Evolutionary conservation across 2,888 invertebrate genomes (phyloP), one percentile per base, ranked within the genome.

Genomic region (Xestia sexstrigata): DNA sequence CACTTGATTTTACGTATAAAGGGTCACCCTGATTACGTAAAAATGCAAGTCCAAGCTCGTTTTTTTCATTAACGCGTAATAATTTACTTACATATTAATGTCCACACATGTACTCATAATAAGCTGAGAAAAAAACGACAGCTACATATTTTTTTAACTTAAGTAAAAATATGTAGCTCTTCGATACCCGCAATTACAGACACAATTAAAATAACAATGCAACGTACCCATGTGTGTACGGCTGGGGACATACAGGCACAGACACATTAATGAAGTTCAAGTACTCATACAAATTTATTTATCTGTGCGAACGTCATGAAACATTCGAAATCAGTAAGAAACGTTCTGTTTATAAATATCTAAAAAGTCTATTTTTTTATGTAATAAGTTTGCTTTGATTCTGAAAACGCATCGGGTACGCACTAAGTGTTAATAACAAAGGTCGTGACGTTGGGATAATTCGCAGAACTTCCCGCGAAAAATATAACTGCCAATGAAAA

Each of bases 401-500:
- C 2, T 15, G 23, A 45, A 23, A 60, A 45, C 45, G 52, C 23
- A 20, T 49, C 20, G 20, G 49, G 49, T 49, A 30, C 13, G 26
- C 26, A 60, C 26, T 20, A 60, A 70, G 15, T 20, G 5, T 8
- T 60, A 26, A 20, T 42, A 39, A 23, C 35, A 52, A 42, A 52
- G 30, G 58, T 75, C 26, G 45, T 47, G 20, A 26, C 35, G 26
- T 55, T 45, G n/a, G 15, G 1, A 58, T 58, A 42, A 75, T 58
- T 45, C 75, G 6, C 17, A 35, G 17, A 74, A 76, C 47, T 60
- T 76, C 26, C 58, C 39, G 20, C 23, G 39, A 26, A 75, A 74
- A 74, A 47, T 75, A 75, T 26, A 47, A 26, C 58, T 9, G 35
- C 58, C 58, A 60, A 47, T 58, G 75, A 75, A 74, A 58, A 35